phyloP scores from a whole-genome alignment of 92 coral and sea anemone genomes.

The Parazoanthus darwini region DNA sequence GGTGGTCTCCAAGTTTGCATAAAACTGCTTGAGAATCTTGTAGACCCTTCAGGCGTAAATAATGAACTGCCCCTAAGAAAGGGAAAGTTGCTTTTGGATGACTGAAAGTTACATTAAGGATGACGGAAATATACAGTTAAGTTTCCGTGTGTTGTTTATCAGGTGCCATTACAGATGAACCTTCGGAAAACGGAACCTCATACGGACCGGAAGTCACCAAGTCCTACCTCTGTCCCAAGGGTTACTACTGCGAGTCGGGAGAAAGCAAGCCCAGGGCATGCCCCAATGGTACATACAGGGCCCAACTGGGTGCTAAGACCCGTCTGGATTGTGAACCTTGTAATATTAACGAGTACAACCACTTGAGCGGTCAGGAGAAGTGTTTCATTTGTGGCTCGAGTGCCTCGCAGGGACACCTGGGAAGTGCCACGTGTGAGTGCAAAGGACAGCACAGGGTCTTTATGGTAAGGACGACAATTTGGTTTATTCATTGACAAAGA shows the following conservation, averaged over 20 bases:
- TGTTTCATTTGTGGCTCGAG: conserved; percentile 84
- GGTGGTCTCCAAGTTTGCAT: too few relatives aligned
- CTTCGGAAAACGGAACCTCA: conserved; percentile 68
- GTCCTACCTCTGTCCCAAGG: conserved; percentile 81
- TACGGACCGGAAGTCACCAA: conserved; percentile 78
- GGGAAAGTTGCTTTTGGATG: background rate
- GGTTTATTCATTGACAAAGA: background rate
- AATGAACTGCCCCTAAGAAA: background rate
- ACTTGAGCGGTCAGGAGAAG: conserved; percentile 71
- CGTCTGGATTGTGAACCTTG: conserved; percentile 76
- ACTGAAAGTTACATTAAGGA: background rate
- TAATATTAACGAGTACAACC: conserved; percentile 67
- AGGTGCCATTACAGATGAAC: conserved; percentile 97
- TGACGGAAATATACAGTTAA: too few relatives aligned
- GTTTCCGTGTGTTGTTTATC: conserved; percentile 22
- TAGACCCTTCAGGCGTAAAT: too few relatives aligned
- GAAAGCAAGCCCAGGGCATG: conserved; percentile 72
- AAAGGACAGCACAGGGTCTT: conserved; percentile 81
- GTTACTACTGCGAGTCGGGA: conserved; percentile 87
- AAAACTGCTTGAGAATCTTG: too few relatives aligned
- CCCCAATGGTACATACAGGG: conserved; percentile 84
- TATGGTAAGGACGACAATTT: conserved; percentile 57
- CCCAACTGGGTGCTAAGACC: conserved; percentile 65
- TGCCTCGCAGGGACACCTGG: conserved; percentile 58
- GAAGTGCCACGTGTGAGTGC: conserved; percentile 82